These are phyloP conservation scores for Ptychochromis oligacanthus DNA, from an alignment of 2,113 vertebrate species.

Conservation along the genomic window DNA sequence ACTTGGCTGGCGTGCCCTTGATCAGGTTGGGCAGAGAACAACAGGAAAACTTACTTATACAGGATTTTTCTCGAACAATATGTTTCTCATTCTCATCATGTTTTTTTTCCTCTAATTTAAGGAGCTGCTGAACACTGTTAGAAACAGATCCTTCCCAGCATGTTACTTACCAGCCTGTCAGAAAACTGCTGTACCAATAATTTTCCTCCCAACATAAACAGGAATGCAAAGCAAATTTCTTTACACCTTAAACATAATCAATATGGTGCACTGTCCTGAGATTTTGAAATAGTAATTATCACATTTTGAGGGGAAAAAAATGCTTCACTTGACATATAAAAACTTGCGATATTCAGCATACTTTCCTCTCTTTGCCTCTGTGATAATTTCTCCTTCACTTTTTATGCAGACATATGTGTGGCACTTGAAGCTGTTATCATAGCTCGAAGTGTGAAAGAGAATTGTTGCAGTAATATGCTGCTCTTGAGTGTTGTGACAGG, in stretches of 20 bases:
- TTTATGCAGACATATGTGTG: constrained; percentile 74
- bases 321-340: constrained; percentile 62
- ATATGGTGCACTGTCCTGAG: constrained; percentile 67
- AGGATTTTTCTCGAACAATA: constrained; percentile 42
- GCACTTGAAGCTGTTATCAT: constrained; percentile 75
- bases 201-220: constrained; percentile 30
- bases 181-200: constrained; percentile 54
- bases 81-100: constrained; percentile 42
- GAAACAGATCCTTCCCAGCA: constrained; percentile 36
- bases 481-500: constrained; percentile 67
- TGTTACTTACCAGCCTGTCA: constrained; percentile 56
- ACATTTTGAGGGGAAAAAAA: constrained; percentile 60
- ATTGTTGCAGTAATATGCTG: constrained; percentile 70
- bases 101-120: constrained; percentile 10
- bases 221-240: constrained; percentile 34
- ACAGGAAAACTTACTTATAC: constrained; percentile 31
- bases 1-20: constrained; percentile 52
- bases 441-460: constrained; percentile 75
- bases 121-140: constrained; percentile 23
- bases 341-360: constrained; percentile 71
- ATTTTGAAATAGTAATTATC: constrained; percentile 77
- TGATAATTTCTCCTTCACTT: constrained; percentile 68
- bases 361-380: constrained; percentile 46
- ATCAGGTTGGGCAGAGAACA: constrained; percentile 42
- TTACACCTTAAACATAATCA: constrained; percentile 73